Percentiles rank a stretch among this genome's conserved stretches.
Conservation (phyloP, 2,113 vertebrate species). For the Trogon melanurus region DNA sequence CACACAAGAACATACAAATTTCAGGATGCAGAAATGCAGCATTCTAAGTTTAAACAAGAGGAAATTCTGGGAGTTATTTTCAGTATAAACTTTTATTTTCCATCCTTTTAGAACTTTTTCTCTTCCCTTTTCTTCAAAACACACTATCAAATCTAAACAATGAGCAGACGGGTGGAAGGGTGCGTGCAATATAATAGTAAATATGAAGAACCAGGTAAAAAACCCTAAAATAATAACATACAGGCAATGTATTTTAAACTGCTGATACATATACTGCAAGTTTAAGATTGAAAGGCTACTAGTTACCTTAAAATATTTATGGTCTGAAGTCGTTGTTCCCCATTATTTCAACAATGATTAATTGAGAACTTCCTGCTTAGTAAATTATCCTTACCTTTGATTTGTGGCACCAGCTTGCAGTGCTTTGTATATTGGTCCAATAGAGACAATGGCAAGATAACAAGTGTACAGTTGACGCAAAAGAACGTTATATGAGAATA, state of each 20-base stretch:
- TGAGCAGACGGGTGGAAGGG: neutral
- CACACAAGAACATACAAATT: neutral
- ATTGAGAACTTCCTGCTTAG: conserved; percentile 34
- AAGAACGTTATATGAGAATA: neutral
- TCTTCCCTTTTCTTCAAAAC: neutral
- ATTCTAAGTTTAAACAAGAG: neutral
- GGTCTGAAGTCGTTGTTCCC: neutral
- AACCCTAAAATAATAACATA: neutral
- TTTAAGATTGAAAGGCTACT: neutral
- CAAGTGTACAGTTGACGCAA: neutral
- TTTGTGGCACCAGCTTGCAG: neutral
- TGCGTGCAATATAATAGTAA: neutral
- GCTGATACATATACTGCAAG: neutral
- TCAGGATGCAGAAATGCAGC: neutral
- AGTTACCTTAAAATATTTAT: neutral
- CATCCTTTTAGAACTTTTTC: neutral
- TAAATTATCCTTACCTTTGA: conserved; percentile 7
- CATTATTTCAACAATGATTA: conserved; percentile 29
- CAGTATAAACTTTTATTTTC: neutral
- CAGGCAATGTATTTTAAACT: neutral
- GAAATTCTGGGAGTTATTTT: neutral
- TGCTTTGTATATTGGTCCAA: neutral
- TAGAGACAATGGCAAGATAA: conserved; percentile 19
- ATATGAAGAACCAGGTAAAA: neutral
- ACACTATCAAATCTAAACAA: neutral